Evolutionary conservation across 2,888 invertebrate species (phyloP).

Genomic region (Polydrusus cervinus): DNA sequence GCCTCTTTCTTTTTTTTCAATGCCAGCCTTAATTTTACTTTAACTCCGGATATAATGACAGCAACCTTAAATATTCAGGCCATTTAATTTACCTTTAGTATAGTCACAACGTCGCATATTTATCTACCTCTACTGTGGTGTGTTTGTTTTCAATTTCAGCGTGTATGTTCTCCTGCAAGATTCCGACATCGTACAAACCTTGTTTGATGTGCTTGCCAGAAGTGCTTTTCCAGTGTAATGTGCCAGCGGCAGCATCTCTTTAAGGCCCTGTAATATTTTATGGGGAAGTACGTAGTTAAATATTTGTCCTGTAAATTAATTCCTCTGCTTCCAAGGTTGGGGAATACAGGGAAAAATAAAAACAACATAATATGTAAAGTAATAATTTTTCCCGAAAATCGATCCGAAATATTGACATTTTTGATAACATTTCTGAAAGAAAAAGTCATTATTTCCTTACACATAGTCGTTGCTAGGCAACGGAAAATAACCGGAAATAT

Average conservation of each 20-base stretch:
- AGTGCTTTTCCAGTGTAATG: constrained; percentile 42
- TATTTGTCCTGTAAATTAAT: constrained; percentile 53
- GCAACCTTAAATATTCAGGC: not conserved
- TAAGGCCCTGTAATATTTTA: constrained; percentile 47
- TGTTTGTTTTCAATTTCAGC: constrained; percentile 52
- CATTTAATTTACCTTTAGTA: constrained; percentile 16
- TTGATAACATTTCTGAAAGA: too few species aligned
- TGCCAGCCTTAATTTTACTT: too few species aligned
- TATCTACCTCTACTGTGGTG: constrained; percentile 45
- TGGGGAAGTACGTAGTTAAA: constrained; percentile 50
- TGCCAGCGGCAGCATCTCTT: constrained; percentile 49
- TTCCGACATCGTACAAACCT: constrained; percentile 38
- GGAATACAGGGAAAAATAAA: constrained; percentile 7
- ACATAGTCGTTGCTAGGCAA: too few species aligned
- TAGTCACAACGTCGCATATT: constrained; percentile 31
- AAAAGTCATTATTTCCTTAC: too few species aligned
- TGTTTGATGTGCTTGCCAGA: constrained; percentile 39
- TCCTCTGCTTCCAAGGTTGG: constrained; percentile 20
- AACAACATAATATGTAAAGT: not conserved
- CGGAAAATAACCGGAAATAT: too few species aligned
- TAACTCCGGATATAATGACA: too few species aligned
- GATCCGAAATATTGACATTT: too few species aligned
- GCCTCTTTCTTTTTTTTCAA: too few species aligned
- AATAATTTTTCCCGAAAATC: not conserved
- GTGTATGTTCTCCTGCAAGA: constrained; percentile 47